Evolutionary conservation across 2,888 invertebrate genomes (phyloP), one percentile per base, ranked within the genome.

Genomic region (Leptura quadrifasciata): DNA sequence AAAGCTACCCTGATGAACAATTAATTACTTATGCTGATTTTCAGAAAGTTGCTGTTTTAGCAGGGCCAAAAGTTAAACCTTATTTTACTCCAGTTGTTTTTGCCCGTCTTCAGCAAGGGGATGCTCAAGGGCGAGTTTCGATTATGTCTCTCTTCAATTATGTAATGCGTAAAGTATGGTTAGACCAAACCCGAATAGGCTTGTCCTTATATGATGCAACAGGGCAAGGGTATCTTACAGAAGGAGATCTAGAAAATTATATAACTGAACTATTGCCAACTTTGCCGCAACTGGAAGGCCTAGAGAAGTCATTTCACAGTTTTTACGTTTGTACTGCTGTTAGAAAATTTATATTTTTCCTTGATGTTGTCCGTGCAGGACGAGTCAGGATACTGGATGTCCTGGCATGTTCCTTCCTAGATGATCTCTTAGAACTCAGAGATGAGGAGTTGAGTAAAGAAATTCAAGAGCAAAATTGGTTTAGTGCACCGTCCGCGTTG

Each of bases 251-350:
- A 83, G 98, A 98, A 88, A 97, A 96, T 88, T 99, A 98, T 87
- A 97, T 98, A 83, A 92, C 95, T 17, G 98, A 98, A 86, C 90
- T 98, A 72, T 95, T 98, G 71, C 98, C 98, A 0, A 97, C 98
- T 0, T 89, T 98, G 54, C 95, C 96, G 0, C 97, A 98, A 72
- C 90, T 98, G 3, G 95, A 97, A 87, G 96, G 97, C 0, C 89
- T 98, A 70, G 97, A 98, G 88, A 95, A 96, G 47, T 97, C 97
- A 0, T 98, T 98, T 90, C 96, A 97, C 85, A 96, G 95, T 12
- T 98, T 98, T 91, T 99, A 98, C 88, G 95, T 98, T 20, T 98
- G 98, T 87, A 98, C 98, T 0, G 98, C 97, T 2, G 97, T 97
- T 0, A 92, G 98, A 82, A 98, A 98, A 88, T 98, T 99, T 90